phyloP scores from a whole-genome alignment of 2,797 vertebrate genomes.

The Sebastiscus tertius region DNA sequence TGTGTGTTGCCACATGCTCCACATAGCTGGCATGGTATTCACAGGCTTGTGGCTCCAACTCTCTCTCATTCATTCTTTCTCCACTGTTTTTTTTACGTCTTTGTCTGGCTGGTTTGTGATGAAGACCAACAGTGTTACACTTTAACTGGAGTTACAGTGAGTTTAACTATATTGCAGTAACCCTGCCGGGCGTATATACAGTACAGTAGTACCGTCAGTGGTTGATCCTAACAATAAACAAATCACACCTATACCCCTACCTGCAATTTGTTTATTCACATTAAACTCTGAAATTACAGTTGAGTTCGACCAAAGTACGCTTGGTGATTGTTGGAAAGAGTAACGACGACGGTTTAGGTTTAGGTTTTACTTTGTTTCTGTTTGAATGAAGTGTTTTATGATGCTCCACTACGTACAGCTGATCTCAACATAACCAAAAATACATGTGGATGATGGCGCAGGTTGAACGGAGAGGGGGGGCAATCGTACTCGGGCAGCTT shows the following conservation, averaged over 20 bases:
- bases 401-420: too few species aligned
- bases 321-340: too few species aligned
- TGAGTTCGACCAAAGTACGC: too few species aligned
- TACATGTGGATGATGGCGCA: too few species aligned
- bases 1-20: slow-evolving; percentile 25
- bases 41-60: slow-evolving; percentile 15
- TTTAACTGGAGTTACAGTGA: neutral
- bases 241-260: neutral
- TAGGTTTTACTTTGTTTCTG: too few species aligned
- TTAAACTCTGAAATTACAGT: too few species aligned
- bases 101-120: neutral
- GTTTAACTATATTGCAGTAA: neutral
- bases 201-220: neutral
- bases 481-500: too few species aligned
- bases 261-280: too few species aligned
- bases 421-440: too few species aligned
- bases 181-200: neutral
- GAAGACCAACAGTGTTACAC: neutral
- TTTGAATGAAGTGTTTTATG: too few species aligned
- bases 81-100: neutral
- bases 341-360: too few species aligned
- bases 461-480: too few species aligned
- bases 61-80: neutral
- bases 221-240: neutral
- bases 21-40: slow-evolving; percentile 29